Evolutionary conservation across 2,797 vertebrate genomes (phyloP).

Genomic region (Gymnocypris eckloni): DNA sequence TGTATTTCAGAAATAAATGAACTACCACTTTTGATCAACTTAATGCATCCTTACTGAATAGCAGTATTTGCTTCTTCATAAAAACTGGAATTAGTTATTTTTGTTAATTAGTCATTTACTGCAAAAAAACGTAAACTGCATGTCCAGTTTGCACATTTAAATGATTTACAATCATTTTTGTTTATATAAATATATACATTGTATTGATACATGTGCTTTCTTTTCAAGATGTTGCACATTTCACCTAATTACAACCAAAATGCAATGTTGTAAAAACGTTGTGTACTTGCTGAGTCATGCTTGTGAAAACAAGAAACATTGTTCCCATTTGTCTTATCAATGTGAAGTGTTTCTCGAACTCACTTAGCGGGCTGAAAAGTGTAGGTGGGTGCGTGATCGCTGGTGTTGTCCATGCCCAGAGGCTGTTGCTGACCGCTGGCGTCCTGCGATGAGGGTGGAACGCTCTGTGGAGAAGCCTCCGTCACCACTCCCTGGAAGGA

Average conservation of each 20-base stretch:
- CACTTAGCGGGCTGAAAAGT: constrained; percentile 96
- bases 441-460: constrained; percentile 92
- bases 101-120: neutral
- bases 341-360: constrained; percentile 64
- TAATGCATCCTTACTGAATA: neutral
- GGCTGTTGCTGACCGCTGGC: constrained; percentile 92
- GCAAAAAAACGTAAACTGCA: neutral
- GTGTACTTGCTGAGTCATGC: constrained; percentile 17
- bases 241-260: neutral
- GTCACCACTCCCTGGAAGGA: constrained; percentile 90
- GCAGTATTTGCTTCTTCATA: neutral
- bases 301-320: neutral
- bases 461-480: constrained; percentile 91
- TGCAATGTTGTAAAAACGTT: constrained; percentile 15
- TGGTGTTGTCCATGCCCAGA: constrained; percentile 91
- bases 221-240: neutral
- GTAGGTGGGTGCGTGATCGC: constrained; percentile 91
- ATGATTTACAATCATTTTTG: neutral
- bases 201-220: neutral
- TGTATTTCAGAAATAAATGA: neutral
- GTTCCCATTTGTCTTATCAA: neutral
- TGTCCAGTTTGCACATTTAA: neutral
- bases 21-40: neutral
- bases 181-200: too few relatives aligned
- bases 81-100: neutral